Percentiles rank a stretch among this genome's conserved stretches.
These are phyloP conservation scores for Capitella teleta DNA, from an alignment of 1,140 invertebrate genomes.

Conservation along the genomic window DNA sequence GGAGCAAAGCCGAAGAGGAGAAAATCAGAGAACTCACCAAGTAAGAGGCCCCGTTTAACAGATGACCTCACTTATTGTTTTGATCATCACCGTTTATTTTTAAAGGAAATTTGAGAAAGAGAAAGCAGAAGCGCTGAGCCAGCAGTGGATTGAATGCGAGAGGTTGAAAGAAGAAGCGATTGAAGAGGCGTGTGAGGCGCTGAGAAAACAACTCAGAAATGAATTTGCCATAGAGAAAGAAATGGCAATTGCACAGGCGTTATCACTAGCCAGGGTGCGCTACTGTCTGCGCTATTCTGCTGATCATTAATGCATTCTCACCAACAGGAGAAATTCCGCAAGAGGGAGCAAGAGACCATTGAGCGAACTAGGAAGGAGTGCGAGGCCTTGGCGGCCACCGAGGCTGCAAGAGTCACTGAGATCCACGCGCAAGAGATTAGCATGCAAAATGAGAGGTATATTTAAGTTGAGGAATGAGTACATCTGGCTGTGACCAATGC, in stretches of 20 bases:
- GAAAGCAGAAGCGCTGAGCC: slow-evolving; percentile 26
- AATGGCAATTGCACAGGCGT: slow-evolving; percentile 22
- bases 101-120: slow-evolving; percentile 29
- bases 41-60: background rate
- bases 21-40: slow-evolving; percentile 25
- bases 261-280: slow-evolving; percentile 24
- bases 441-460: too few species aligned
- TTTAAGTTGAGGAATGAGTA: too few species aligned
- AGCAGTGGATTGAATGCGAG: slow-evolving; percentile 28
- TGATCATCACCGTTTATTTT: too few species aligned
- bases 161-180: slow-evolving; percentile 22
- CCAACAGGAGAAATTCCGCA: slow-evolving; percentile 29
- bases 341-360: slow-evolving; percentile 25
- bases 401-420: slow-evolving; percentile 21
- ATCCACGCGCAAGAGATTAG: slow-evolving; percentile 24
- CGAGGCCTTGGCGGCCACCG: slow-evolving; percentile 21
- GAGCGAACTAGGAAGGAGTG: slow-evolving; percentile 22
- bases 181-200: slow-evolving; percentile 20
- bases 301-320: too few species aligned
- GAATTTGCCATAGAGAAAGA: slow-evolving; percentile 27
- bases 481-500: too few species aligned
- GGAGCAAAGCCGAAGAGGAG: slow-evolving; percentile 32
- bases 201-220: slow-evolving; percentile 18
- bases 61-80: too few species aligned
- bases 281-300: too few species aligned